Base-by-base conservation (phyloP, 2,888 invertebrate species). In the Drosophila emarginata region DNA sequence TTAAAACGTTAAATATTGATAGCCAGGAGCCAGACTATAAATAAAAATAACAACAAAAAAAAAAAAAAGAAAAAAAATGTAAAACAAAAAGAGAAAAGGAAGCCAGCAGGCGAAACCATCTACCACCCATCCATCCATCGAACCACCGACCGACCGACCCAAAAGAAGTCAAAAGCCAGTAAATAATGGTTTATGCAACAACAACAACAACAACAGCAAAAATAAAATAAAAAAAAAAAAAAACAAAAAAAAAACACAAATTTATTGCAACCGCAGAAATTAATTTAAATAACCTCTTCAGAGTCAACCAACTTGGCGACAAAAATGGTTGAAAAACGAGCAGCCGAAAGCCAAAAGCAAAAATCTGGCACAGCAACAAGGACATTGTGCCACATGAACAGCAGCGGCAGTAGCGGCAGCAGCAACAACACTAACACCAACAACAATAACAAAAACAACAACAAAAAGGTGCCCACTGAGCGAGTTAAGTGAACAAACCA, bases 261-360 rank as follows among this genome's bases (percentile, higher is more conserved):
- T 83, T 83, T 80, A 80, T 80, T 80, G 84, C 84, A 82, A 78
- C 84, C 84, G 84, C 80, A 80, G 78, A 80, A 80, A 80, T 80
- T 80, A 80, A 80, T 83, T 80, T 83, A 80, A 80, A 83, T 74
- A 83, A 80, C 84, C 80, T 80, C 70, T 78, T 83, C 72, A 52
- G 78, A 61, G 32, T 63, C 50, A 54, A 36, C 14, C 32, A 40
- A 45, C 64, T 80, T 74, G 77, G 65, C 65, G 65, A 78, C 78
- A 80, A 80, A 80, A 74, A 71, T 78, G 80, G 45, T 45, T 59
- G 50, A 57, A 60, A 59, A 63, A 63, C 58, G 45, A 64, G 26
- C 50, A 39, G n/a, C 61, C 61, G 61, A 39, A 56, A 54, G 52
- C 52, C 52, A 45, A 45, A 23, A 28, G 26, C n/a, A 23, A 52